Conservation (phyloP, 2,888 invertebrate genomes). For the Ichneumoninae sp. region DNA sequence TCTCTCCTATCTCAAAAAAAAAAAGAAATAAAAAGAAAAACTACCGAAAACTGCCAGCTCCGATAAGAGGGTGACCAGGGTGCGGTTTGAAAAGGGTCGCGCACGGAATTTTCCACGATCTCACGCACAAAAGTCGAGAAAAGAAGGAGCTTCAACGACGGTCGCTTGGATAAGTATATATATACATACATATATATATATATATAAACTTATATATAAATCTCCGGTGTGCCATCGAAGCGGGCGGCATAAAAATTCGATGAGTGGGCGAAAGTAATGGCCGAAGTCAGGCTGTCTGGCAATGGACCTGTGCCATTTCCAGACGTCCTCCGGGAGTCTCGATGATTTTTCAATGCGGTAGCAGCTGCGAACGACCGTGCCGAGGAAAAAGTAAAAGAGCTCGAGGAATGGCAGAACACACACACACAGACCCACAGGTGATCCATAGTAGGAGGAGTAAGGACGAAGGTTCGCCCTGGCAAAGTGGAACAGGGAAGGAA, state of each 20-base stretch:
- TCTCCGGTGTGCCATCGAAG: constrained; percentile 70
- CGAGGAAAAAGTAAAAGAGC: constrained; percentile 48
- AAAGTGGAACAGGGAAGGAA: constrained; percentile 28
- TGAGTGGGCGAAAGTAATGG: constrained; percentile 63
- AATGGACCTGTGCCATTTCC: constrained; percentile 38
- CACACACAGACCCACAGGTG: not conserved
- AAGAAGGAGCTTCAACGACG: constrained; percentile 4
- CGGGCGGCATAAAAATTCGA: constrained; percentile 74
- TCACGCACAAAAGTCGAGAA: constrained; percentile 38
- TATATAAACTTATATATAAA: constrained; percentile 71
- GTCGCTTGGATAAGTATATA: not conserved
- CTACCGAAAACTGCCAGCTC: constrained; percentile 25
- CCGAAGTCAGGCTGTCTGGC: constrained; percentile 36
- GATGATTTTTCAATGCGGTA: constrained; percentile 74
- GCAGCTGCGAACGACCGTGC: constrained; percentile 68
- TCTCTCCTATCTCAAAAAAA: constrained; percentile 10
- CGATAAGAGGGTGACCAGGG: constrained; percentile 40
- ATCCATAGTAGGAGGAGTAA: not conserved
- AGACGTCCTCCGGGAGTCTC: constrained; percentile 66
- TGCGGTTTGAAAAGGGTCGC: constrained; percentile 56
- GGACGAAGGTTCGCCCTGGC: constrained; percentile 5
- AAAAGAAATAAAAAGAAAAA: constrained; percentile 7
- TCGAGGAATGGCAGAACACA: not conserved
- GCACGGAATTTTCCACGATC: constrained; percentile 23
- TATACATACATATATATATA: constrained; percentile 10